Base-by-base conservation (phyloP, 2,888 invertebrate species). In the Cosmia pyralina region DNA sequence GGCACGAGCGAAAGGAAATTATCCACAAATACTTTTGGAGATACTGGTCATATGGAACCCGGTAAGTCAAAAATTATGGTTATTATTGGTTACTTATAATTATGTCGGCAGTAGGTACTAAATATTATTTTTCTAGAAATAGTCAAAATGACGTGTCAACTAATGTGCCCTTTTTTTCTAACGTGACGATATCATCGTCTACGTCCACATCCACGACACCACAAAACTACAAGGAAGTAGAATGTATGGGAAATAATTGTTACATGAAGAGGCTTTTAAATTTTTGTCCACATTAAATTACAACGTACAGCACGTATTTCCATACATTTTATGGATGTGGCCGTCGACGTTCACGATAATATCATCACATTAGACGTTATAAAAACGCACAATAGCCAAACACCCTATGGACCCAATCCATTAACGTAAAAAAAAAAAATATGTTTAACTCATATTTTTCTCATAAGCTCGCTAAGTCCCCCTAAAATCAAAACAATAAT, bases 21-120 rank as follows among this genome's bases (percentile, higher is more conserved):
- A 97, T 68, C 98, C 99, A 0, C 99, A 97, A 92, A 99, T 99
- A 88, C 96, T 98, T 57, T 93, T 99, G 69, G 99, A 99, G 94
- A 97, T 99, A 97, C 97, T 97, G 67, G 97, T 99, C 10, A 96
- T 98, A 63, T 99, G 99, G 98, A 99, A 99, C 94, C 98, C 98
- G 82, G 97, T 99, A 89, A 96, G 97, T 90, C 10, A 17, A 28
- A 28, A 28, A 1, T 28, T 28, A 28, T 28, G 28, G 28, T 28
- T 28, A 28, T 28, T 28, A 28, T 28, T 28, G 28, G 28, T 28
- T 28, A 28, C 2, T 13, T 28, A 19, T 28, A 62, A 60, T 1
- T 17, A 17, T 38, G 1, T 38, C 8, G 38, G 8, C 8, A 15
- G 8, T 34, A 34, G 4, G 0, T 59, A 15, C n/a, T 59, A 38